Evolutionary conservation across 1,140 invertebrate genomes (phyloP).

Genomic region (Chironomus tepperi): DNA sequence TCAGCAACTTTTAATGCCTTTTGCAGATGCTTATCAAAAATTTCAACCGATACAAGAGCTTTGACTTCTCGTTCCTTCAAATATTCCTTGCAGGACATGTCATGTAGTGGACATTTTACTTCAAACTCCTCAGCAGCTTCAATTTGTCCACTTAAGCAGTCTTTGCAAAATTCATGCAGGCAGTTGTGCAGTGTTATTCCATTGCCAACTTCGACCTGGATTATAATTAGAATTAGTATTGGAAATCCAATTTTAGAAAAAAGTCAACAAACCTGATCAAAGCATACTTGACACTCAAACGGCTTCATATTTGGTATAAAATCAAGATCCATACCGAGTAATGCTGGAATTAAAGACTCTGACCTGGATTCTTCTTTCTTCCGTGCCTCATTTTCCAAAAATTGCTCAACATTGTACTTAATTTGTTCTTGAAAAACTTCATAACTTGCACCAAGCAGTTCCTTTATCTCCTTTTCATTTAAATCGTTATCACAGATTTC

Average conservation of each 20-base stretch:
- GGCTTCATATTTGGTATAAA: conserved; percentile 61
- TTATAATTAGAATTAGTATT: too few species aligned
- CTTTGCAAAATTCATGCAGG: conserved; percentile 77
- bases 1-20: conserved; percentile 76
- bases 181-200: conserved; percentile 80
- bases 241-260: too few species aligned
- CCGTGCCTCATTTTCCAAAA: neutral
- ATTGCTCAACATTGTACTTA: neutral
- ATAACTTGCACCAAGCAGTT: neutral
- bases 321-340: conserved; percentile 62
- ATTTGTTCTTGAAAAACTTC: neutral
- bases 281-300: conserved; percentile 80
- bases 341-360: conserved; percentile 28
- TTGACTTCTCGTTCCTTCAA: conserved; percentile 84
- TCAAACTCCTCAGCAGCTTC: conserved; percentile 64
- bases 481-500: neutral
- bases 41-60: conserved; percentile 58
- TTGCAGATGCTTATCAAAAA: conserved; percentile 73
- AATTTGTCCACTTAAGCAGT: conserved; percentile 65
- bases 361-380: neutral
- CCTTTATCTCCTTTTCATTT: neutral
- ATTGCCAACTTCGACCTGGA: conserved; percentile 47
- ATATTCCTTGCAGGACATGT: conserved; percentile 62
- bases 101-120: conserved; percentile 71
- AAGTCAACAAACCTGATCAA: conserved; percentile 42